Base-by-base conservation (phyloP, 2,113 vertebrate species). In the Scytalopus superciliaris region DNA sequence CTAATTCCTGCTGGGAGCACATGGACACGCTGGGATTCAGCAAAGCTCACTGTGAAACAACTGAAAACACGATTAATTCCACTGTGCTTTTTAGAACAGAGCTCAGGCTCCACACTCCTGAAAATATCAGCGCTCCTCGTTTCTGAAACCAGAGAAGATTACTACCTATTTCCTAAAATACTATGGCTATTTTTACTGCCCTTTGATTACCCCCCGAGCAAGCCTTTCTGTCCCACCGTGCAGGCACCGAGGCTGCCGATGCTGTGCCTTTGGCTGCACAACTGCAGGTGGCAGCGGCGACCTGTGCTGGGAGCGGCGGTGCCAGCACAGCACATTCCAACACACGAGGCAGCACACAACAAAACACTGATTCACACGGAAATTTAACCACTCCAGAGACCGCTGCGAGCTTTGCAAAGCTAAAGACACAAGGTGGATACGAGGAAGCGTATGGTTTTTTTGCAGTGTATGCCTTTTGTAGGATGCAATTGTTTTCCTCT, bases 321-420 rank as follows among this genome's bases (percentile, higher is more conserved):
- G 74, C 39, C 49, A 19, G 89, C 49, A 84, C 45, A 16, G 79
- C 30, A 81, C 66, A 94, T 73, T 69, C 80, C 64, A 91, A 82
- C 45, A 77, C 74, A 25, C 2, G 8, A 49, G 89, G 72, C 28
- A 37, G 28, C 45, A 92, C 52, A 5, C 78, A 87, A 91, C 33
- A 57, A 47, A 93, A 33, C 47, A 53, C 30, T 31, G 47, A 53
- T 52, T 84, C 81, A 25, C 19, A 1, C 14, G 76, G 45, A 50
- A 76, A 59, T 40, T 6, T 9, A 53, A 37, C 78, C 57, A 66
- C 68, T 66, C 89, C 73, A 87, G 70, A 74, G 93, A 44, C 1
- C 40, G 70, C 33, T 77, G 80, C 63, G 37, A 56, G 93, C 89
- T 88, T 49, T 95, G 30, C 75, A 94, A 96, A 97, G 94, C 96